Base-by-base conservation (phyloP, 2,888 invertebrate species). In the Eupithecia dodoneata region DNA sequence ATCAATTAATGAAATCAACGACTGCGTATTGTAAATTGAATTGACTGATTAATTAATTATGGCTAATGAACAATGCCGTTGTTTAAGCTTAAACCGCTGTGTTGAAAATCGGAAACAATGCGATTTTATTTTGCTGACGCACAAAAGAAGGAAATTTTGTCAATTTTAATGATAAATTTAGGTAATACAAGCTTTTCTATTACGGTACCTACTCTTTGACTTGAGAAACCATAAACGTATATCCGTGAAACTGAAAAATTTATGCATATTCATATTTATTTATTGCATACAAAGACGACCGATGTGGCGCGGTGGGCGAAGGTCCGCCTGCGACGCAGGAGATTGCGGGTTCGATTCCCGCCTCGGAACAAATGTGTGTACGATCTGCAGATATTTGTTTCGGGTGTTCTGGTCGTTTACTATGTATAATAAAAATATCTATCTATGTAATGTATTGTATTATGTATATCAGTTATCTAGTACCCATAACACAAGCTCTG, bases 31-130 rank as follows among this genome's bases (percentile, higher is more conserved):
- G 79, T 76, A 70, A 79, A 77, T 80, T 55, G 77, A 75, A 18
- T 77, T 81, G 81, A 80, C 76, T 81, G 81, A 80, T 81, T 82
- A 78, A 81, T 82, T 82, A 79, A 81, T 80, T 72, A 77, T 72
- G 49, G 75, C 76, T 81, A 80, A 80, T 80, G 75, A 82, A 81
- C 80, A 79, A 78, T 79, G 76, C 72, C 77, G 76, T 78, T 82
- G 81, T 81, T 78, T 70, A 73, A 77, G 69, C 74, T 73, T 41
- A 30, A 71, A 71, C 67, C 67, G 41, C 66, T 73, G 69, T 63
- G 73, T 30, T 42, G 67, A 75, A 76, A 76, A 76, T 71, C 5
- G 52, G 63, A 52, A 72, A 78, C 77, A 80, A 74, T 80, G 63
- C 72, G 75, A 75, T 80, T 74, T 80, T 78, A 81, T 80, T 79